These are phyloP conservation scores for Ladona fulva DNA, from an alignment of 1,140 invertebrate genomes.

Conservation along the genomic window DNA sequence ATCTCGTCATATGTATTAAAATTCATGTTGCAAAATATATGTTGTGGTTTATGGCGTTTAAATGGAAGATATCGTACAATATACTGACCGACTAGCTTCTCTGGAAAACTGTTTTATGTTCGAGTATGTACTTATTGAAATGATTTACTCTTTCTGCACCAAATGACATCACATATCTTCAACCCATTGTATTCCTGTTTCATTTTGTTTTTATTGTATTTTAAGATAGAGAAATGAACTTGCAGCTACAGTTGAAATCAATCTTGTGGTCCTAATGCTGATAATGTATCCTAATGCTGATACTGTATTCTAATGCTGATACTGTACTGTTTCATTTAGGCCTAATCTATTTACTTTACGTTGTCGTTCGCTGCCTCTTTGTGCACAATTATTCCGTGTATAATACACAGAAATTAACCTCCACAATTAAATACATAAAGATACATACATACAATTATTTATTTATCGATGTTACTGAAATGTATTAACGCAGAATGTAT, in stretches of 20 bases:
- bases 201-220: too few relatives aligned
- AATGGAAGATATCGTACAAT: not conserved
- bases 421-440: too few relatives aligned
- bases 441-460: not conserved
- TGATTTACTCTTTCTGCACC: not conserved
- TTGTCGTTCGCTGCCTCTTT: too few relatives aligned
- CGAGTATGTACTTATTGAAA: not conserved
- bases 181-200: not conserved
- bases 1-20: not conserved
- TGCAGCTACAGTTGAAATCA: too few relatives aligned
- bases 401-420: too few relatives aligned
- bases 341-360: too few relatives aligned
- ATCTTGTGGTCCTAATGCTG: too few relatives aligned
- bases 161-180: not conserved
- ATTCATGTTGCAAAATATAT: not conserved
- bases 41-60: not conserved
- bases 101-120: not conserved
- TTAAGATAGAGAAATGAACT: too few relatives aligned
- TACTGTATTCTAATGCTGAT: too few relatives aligned
- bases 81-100: not conserved
- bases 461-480: slow-evolving; percentile 7
- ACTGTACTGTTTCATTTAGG: too few relatives aligned
- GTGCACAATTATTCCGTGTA: too few relatives aligned
- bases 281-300: too few relatives aligned
- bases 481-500: not conserved